phyloP scores from a whole-genome alignment of 2,888 invertebrate genomes.

The Chaitophorus viminalis region DNA sequence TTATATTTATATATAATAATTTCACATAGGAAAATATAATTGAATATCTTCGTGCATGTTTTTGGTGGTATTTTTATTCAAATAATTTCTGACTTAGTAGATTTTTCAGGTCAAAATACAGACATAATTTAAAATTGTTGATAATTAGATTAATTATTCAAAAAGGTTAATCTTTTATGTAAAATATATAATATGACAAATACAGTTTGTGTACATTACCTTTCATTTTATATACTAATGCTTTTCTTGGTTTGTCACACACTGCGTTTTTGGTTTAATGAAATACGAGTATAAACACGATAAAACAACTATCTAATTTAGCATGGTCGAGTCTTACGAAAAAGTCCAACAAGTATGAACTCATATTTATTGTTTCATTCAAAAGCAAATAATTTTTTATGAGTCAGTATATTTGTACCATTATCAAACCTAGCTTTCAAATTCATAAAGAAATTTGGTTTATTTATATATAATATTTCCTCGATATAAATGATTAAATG shows the following conservation, averaged over 20 bases:
- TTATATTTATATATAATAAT: too few species aligned
- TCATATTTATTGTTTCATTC: not conserved
- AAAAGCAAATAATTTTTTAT: not conserved
- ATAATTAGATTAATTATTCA: constrained; percentile 23
- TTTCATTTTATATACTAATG: not conserved
- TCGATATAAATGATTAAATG: too few species aligned
- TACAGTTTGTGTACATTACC: not conserved
- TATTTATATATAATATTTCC: too few species aligned
- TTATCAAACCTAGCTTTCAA: too few species aligned
- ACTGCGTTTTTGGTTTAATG: constrained; percentile 16
- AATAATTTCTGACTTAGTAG: not conserved
- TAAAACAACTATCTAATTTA: constrained; percentile 48
- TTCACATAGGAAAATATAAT: not conserved
- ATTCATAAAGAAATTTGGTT: too few species aligned
- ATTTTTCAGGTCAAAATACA: not conserved
- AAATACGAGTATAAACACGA: constrained; percentile 45
- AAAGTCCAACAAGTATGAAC: constrained; percentile 29
- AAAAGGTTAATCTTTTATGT: constrained; percentile 23
- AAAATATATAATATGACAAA: not conserved
- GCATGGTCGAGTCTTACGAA: not conserved
- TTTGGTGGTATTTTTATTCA: not conserved
- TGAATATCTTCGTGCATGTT: not conserved
- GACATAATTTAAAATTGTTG: not conserved
- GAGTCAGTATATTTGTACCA: not conserved
- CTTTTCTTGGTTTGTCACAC: not conserved